These are phyloP conservation scores for Thunnus albacares DNA, from an alignment of 2,797 vertebrate species.

Conservation along the genomic window DNA sequence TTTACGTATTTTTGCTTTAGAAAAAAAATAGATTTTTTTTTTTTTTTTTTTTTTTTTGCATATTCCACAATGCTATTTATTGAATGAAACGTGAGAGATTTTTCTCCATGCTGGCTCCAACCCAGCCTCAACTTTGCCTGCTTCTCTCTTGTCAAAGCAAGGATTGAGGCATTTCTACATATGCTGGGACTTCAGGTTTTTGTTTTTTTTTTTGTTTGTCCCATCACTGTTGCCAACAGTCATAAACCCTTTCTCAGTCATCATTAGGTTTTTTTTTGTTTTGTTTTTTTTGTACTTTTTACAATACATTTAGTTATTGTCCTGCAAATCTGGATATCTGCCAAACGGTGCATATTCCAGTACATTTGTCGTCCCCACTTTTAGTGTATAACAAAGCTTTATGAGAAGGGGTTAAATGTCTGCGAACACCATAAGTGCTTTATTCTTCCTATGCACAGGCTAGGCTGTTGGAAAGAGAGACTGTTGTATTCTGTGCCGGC, in stretches of 20 bases:
- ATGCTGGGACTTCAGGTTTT: constrained; percentile 77
- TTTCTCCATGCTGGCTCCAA: constrained; percentile 81
- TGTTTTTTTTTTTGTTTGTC: constrained; percentile 51
- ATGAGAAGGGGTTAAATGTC: constrained; percentile 91
- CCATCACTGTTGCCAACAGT: constrained; percentile 80
- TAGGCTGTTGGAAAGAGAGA: constrained; percentile 95
- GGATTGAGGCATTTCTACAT: constrained; percentile 70
- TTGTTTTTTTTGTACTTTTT: constrained; percentile 63
- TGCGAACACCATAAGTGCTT: constrained; percentile 99
- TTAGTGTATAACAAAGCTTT: constrained; percentile 87
- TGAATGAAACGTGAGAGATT: constrained; percentile 83
- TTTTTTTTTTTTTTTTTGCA: constrained; percentile 71
- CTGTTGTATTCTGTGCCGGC: constrained; percentile 92
- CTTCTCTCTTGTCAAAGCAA: constrained; percentile 78
- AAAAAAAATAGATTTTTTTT: constrained; percentile 15
- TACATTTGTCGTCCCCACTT: constrained; percentile 76
- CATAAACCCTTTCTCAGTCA: constrained; percentile 71
- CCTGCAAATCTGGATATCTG: constrained; percentile 69
- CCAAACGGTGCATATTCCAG: constrained; percentile 58
- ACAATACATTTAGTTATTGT: constrained; percentile 61
- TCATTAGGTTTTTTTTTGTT: constrained; percentile 35
- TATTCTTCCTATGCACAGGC: constrained; percentile 99
- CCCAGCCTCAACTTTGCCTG: constrained; percentile 74
- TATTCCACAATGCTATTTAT: constrained; percentile 85
- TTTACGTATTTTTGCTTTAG: constrained; percentile 72